These are phyloP conservation scores for Bryconaethiops microstoma DNA, from an alignment of 2,797 vertebrate species.

Conservation along the genomic window DNA sequence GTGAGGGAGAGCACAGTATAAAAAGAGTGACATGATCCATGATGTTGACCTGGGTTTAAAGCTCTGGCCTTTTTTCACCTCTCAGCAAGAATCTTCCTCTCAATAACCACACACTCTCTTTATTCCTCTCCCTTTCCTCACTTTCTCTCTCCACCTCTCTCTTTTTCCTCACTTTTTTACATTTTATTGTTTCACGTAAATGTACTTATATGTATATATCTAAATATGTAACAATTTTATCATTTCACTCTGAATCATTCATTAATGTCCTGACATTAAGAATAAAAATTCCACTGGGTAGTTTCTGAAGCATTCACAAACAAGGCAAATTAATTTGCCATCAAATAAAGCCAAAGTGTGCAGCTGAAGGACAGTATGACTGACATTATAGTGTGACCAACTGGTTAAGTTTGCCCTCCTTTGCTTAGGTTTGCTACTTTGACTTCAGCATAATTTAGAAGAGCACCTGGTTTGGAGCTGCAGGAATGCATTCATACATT, in stretches of 20 bases:
- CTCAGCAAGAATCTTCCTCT: constrained; percentile 26
- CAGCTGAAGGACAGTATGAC: background rate
- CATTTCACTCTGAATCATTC: no score
- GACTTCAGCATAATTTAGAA: constrained; percentile 27
- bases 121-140: background rate
- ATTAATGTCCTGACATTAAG: no score
- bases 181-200: background rate
- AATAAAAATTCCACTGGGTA: background rate
- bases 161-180: background rate
- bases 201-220: no score
- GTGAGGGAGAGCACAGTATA: background rate
- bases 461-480: constrained; percentile 24
- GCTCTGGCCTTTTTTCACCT: constrained; percentile 3
- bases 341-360: background rate
- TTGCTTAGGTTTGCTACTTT: constrained; percentile 15
- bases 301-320: background rate
- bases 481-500: background rate
- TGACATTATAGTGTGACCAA: background rate
- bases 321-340: background rate
- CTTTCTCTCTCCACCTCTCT: constrained; percentile 13
- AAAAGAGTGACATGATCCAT: constrained; percentile 48
- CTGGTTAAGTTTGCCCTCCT: constrained; percentile 12
- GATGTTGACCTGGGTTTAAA: constrained; percentile 34
- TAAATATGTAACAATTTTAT: no score
- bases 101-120: background rate